phyloP scores from a whole-genome alignment of 2,113 vertebrate species.

The Cyprinodon brontotheroides region DNA sequence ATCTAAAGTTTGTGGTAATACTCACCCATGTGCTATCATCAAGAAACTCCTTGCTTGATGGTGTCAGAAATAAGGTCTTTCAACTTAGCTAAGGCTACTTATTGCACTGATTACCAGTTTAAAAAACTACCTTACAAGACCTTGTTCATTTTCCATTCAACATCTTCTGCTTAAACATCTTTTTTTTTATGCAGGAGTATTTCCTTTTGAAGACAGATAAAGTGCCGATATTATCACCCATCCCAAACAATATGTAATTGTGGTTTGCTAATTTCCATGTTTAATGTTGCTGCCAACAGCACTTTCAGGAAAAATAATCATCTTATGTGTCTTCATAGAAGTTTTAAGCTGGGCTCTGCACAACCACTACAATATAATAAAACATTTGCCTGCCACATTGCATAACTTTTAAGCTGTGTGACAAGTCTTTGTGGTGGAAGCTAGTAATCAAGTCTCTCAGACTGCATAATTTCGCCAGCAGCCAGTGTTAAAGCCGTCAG shows the following conservation, averaged over 20 bases:
- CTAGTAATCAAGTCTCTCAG: conserved; percentile 49
- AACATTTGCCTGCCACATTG: conserved; percentile 16
- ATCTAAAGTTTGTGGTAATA: too few relatives aligned
- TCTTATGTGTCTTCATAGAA: neutral
- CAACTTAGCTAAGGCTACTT: too few relatives aligned
- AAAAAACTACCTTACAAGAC: too few relatives aligned
- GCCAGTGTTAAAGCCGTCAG: conserved; percentile 47
- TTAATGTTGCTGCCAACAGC: neutral
- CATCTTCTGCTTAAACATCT: too few relatives aligned
- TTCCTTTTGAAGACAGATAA: too few relatives aligned
- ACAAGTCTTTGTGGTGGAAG: conserved; percentile 18
- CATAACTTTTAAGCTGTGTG: conserved; percentile 15
- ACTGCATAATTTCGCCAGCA: conserved; percentile 57
- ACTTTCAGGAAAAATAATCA: neutral
- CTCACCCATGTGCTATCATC: too few relatives aligned
- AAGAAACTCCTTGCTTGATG: too few relatives aligned
- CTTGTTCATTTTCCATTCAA: too few relatives aligned
- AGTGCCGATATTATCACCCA: neutral
- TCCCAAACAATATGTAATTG: neutral
- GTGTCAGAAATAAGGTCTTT: too few relatives aligned
- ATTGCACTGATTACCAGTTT: too few relatives aligned
- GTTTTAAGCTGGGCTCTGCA: neutral
- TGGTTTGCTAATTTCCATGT: neutral
- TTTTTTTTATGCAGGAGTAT: too few relatives aligned
- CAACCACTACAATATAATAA: neutral